Evolutionary conservation across 1,140 invertebrate genomes (phyloP).

Genomic region (Apis cerana): DNA sequence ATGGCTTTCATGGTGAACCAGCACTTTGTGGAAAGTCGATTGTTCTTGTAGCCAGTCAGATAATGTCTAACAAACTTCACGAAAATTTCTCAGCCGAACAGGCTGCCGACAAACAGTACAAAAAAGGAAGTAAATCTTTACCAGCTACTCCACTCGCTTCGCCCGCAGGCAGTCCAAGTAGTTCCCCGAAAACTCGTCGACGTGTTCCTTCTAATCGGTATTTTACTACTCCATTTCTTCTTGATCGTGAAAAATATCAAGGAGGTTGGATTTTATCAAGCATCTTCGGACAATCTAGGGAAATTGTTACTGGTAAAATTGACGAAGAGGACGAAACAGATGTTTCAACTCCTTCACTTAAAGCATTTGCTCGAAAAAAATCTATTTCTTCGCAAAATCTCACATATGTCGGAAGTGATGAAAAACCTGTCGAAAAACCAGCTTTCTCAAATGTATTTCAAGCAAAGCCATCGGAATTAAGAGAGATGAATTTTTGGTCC

Average conservation of each 20-base stretch:
- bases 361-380: slow-evolving; percentile 73
- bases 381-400: slow-evolving; percentile 80
- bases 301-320: slow-evolving; percentile 72
- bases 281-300: slow-evolving; percentile 78
- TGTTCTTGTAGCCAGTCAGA: slow-evolving; percentile 87
- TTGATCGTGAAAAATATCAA: slow-evolving; percentile 78
- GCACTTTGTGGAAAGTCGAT: slow-evolving; percentile 87
- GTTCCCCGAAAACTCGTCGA: slow-evolving; percentile 77
- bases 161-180: slow-evolving; percentile 83
- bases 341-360: slow-evolving; percentile 45
- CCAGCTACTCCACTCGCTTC: slow-evolving; percentile 86
- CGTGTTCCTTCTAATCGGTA: slow-evolving; percentile 77
- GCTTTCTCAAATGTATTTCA: slow-evolving; percentile 73
- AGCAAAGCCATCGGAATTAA: slow-evolving; percentile 86
- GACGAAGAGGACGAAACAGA: slow-evolving; percentile 73
- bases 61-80: slow-evolving; percentile 83
- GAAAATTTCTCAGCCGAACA: slow-evolving; percentile 60
- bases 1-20: slow-evolving; percentile 87
- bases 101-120: slow-evolving; percentile 54
- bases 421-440: slow-evolving; percentile 60
- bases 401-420: slow-evolving; percentile 78
- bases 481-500: slow-evolving; percentile 93
- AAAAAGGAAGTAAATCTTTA: slow-evolving; percentile 84
- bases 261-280: slow-evolving; percentile 82
- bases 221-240: slow-evolving; percentile 79